Base-by-base conservation (phyloP, 2,888 invertebrate genomes). In the Andrena praecox region DNA sequence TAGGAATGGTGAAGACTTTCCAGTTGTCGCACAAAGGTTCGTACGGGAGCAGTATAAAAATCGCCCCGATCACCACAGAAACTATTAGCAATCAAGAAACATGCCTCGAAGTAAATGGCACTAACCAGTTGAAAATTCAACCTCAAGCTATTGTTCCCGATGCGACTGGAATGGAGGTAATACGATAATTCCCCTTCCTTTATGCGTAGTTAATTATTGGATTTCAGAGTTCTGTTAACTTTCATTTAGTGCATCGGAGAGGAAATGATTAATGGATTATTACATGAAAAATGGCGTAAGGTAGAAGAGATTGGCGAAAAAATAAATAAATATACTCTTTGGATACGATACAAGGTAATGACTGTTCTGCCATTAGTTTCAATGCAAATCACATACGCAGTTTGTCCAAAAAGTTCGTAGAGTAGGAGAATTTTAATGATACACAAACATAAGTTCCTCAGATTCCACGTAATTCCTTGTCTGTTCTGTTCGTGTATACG, bases 1-100 rank as follows among this genome's bases (percentile, higher is more conserved):
- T 74, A 96, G 96, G 95, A 68, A 97, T 98, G 97, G 98, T 98
- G n/a, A 97, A 97, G 94, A 99, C 98, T 0, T 98, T 97, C 91
- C 98, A 98, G 94, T 93, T 98, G 33, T 95, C 95, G 0, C 95
- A 94, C 0, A 94, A 94, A 77, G 96, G 96, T 4, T 91, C 94
- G 0, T 97, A 95, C 91, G 98, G 98, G 0, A 95, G 96, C 0
- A 96, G 96, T 81, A 94, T 97, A 33, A 98, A 98, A 95, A 91
- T 99, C 64, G 98, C 98, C 0, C 98, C 98, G 0, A 95, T 98
- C 74, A 98, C 98, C 0, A 98, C 97, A 0, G 97, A 97, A 90
- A 94, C 95, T 0, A 95, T 96, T 29, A 85, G 95, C 54, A 99
- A 99, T 93, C 94, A 96, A 82, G 94, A 96, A 67, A 97, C 97